A percentile compares a stretch with the other conserved stretches of the same genome.
These are phyloP conservation scores for Orientallactaga bullata DNA, from an alignment of 2,113 vertebrate species.

Conservation along the genomic window DNA sequence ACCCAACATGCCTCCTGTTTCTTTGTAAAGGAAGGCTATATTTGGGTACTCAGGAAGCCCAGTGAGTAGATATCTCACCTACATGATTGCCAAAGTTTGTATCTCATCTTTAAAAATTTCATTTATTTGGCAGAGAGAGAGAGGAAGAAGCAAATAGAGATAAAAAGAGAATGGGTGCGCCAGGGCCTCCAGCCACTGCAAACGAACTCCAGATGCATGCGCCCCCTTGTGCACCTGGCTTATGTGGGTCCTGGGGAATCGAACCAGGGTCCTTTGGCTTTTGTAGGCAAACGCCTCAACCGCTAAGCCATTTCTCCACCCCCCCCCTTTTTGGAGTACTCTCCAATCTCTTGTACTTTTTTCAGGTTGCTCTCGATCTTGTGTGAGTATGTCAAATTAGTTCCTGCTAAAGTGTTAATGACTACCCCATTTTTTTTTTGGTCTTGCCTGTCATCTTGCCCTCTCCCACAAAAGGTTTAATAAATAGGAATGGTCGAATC, in stretches of 20 bases:
- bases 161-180: too few species aligned
- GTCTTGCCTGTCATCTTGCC: neutral
- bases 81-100: neutral
- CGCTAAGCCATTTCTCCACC: too few species aligned
- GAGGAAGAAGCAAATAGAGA: too few species aligned
- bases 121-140: too few species aligned
- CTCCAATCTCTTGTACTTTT: neutral
- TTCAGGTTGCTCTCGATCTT: neutral
- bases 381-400: constrained; percentile 18
- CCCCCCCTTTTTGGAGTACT: neutral
- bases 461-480: neutral
- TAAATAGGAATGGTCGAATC: neutral
- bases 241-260: too few species aligned
- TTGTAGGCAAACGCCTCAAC: too few species aligned
- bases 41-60: neutral
- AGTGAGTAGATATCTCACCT: neutral
- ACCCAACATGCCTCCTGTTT: neutral
- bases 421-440: constrained; percentile 4
- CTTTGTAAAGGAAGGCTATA: neutral
- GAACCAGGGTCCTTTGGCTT: too few species aligned
- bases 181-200: too few species aligned
- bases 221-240: too few species aligned
- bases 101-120: neutral
- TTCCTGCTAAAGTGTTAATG: constrained; percentile 69
- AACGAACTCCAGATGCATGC: too few species aligned